A percentile compares a stretch with the other conserved stretches of the same genome.
phyloP scores from a whole-genome alignment of 2,797 vertebrate species.

The Anas georgica region DNA sequence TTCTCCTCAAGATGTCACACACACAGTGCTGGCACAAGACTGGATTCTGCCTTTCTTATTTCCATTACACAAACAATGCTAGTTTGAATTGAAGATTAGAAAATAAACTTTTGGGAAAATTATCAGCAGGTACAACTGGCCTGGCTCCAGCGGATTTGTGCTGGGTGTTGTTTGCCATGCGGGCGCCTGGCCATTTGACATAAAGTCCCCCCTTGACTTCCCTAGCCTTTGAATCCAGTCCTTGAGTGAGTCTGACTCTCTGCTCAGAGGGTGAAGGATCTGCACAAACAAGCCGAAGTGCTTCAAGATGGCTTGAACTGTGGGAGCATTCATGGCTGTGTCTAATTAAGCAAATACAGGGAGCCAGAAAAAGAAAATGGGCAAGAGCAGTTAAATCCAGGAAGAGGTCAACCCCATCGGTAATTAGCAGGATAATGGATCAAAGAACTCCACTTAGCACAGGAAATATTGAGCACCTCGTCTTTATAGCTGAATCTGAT shows the following conservation, averaged over 20 bases:
- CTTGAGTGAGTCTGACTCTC: neutral
- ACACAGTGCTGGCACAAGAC: neutral
- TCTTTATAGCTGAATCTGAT: conserved; percentile 62
- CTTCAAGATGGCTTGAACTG: conserved; percentile 17
- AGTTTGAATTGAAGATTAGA: neutral
- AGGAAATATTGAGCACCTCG: conserved; percentile 61
- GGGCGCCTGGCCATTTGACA: neutral
- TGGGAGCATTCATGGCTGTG: conserved; percentile 39
- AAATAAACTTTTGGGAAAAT: neutral
- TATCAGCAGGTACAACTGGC: neutral
- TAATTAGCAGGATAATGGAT: conserved; percentile 63
- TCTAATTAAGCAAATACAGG: conserved; percentile 66
- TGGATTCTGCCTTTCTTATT: neutral
- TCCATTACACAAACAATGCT: neutral
- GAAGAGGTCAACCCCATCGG: conserved; percentile 31
- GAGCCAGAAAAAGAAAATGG: conserved; percentile 46
- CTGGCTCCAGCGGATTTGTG: neutral
- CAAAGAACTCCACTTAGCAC: conserved; percentile 61
- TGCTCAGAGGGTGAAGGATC: neutral
- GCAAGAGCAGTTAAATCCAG: conserved; percentile 56
- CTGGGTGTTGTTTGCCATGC: neutral
- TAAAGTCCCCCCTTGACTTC: neutral
- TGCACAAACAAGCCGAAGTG: neutral
- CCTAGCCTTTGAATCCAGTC: neutral
- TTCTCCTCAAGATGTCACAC: neutral